Percentiles rank a stretch among this genome's conserved stretches.
Conservation (phyloP, 2,888 invertebrate species). For the Cerastis rubricosa region DNA sequence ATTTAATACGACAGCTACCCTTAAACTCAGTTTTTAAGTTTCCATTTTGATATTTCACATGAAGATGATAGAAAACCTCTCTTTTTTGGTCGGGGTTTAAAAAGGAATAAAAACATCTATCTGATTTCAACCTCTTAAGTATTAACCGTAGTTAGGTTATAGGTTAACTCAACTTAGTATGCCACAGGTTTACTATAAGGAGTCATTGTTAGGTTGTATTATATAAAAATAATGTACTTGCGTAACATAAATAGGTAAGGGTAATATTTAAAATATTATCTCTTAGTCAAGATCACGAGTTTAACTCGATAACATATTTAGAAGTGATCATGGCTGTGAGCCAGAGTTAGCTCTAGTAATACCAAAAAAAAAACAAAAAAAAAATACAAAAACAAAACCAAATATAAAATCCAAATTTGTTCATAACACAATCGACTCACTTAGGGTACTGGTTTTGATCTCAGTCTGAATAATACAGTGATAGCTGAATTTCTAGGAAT, state of each 20-base stretch:
- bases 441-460: neutral
- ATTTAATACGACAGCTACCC: neutral
- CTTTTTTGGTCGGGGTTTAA: no score
- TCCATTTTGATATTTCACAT: neutral
- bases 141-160: no score
- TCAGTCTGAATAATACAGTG: no score
- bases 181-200: neutral
- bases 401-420: no score
- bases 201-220: neutral
- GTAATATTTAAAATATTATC: neutral
- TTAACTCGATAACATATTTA: neutral
- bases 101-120: no score
- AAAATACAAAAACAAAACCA: no score
- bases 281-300: neutral
- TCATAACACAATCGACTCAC: neutral
- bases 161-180: neutral
- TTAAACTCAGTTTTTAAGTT: neutral
- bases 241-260: neutral
- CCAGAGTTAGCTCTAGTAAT: neutral
- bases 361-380: no score
- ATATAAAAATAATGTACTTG: neutral
- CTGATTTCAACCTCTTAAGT: no score
- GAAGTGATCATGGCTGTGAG: neutral
- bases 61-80: no score
- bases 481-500: no score